A percentile compares a stretch with the other conserved stretches of the same genome.
These are phyloP conservation scores for Heliconius hermathena DNA, from an alignment of 1,140 invertebrate species.

Conservation along the genomic window DNA sequence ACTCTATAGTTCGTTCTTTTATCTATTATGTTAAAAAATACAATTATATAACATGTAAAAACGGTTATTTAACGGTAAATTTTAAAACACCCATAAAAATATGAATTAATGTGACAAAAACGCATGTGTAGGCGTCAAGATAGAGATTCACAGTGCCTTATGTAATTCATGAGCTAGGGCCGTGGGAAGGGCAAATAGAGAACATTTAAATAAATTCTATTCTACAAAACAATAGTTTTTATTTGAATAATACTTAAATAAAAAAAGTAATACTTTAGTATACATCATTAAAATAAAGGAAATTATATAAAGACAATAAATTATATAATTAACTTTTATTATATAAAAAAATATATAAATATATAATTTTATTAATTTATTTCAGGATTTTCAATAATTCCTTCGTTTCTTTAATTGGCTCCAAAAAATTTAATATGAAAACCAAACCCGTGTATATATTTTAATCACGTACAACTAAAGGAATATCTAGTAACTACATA, in stretches of 20 bases:
- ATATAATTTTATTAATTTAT: too few relatives aligned
- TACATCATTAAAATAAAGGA: neutral
- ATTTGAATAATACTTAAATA: neutral
- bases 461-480: neutral
- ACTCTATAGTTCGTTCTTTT: too few relatives aligned
- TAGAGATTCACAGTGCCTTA: slow-evolving; percentile 20
- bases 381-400: too few relatives aligned
- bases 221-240: neutral
- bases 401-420: too few relatives aligned
- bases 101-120: neutral
- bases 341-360: neutral
- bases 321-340: neutral
- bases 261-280: neutral
- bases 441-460: too few relatives aligned
- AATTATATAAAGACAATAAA: neutral
- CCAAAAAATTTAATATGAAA: too few relatives aligned
- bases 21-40: neutral
- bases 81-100: neutral
- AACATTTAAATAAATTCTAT: slow-evolving; percentile 2
- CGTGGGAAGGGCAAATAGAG: slow-evolving; percentile 43
- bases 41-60: neutral
- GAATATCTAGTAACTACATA: neutral
- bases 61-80: neutral
- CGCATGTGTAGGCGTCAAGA: slow-evolving; percentile 5
- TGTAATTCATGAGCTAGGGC: slow-evolving; percentile 23